Evolutionary conservation across 2,888 invertebrate species (phyloP).

Genomic region (Caenorhabditis panamensis): DNA sequence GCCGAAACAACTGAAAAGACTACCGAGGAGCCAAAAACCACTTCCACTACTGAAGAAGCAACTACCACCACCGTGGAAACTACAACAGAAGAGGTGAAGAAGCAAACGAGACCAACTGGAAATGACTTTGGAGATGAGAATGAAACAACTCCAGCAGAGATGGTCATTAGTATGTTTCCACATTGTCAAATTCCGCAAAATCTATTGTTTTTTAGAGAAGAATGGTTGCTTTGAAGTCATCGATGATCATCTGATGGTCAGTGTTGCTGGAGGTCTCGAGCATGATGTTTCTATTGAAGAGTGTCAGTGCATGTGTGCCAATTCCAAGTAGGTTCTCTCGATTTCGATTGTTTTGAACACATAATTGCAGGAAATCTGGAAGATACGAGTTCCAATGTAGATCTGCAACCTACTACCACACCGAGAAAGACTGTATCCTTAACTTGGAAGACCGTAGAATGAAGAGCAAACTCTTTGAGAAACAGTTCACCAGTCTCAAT

Average conservation of each 20-base stretch:
- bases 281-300: conserved; percentile 77
- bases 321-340: conserved; percentile 70
- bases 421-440: conserved; percentile 79
- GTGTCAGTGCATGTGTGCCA: conserved; percentile 80
- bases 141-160: conserved; percentile 20
- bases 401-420: conserved; percentile 80
- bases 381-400: conserved; percentile 80
- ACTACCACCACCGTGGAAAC: conserved; percentile 29
- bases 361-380: conserved; percentile 71
- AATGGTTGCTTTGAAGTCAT: conserved; percentile 74
- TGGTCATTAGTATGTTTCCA: conserved; percentile 52
- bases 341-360: not conserved
- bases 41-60: conserved; percentile 23
- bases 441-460: conserved; percentile 74
- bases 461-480: conserved; percentile 62
- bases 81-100: conserved; percentile 5
- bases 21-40: not conserved
- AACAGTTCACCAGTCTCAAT: conserved; percentile 64
- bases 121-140: conserved; percentile 44
- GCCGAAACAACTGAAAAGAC: not conserved
- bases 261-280: conserved; percentile 79
- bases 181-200: not conserved
- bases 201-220: conserved; percentile 40
- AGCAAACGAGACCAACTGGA: conserved; percentile 30
- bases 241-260: conserved; percentile 72